phyloP scores from a whole-genome alignment of 2,888 invertebrate genomes.

The Stenoptilia bipunctidactyla region DNA sequence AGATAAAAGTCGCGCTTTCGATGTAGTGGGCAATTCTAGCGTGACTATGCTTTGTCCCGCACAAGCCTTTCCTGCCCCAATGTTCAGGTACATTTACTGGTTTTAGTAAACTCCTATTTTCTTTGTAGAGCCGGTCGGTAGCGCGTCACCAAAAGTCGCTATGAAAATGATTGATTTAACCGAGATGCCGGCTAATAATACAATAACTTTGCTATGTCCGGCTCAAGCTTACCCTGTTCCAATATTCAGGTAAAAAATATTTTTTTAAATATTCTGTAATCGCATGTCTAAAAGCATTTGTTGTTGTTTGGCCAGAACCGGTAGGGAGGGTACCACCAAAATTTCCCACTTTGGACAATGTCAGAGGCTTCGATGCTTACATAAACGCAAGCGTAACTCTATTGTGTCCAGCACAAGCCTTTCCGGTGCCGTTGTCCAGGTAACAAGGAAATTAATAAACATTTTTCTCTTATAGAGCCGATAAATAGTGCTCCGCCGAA shows the following conservation, averaged over 20 bases:
- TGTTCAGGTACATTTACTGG: constrained; percentile 65
- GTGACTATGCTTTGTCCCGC: constrained; percentile 77
- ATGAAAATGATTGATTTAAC: constrained; percentile 64
- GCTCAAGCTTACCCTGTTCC: constrained; percentile 78
- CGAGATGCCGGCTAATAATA: constrained; percentile 37
- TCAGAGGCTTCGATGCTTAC: constrained; percentile 63
- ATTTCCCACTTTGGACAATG: constrained; percentile 79
- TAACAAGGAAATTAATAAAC: constrained; percentile 36
- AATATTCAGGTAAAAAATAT: constrained; percentile 72
- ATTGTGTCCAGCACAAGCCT: constrained; percentile 79
- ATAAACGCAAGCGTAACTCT: constrained; percentile 71
- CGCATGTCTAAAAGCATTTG: constrained; percentile 7
- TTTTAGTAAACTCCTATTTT: constrained; percentile 17
- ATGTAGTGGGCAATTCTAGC: constrained; percentile 58
- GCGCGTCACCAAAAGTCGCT: constrained; percentile 76
- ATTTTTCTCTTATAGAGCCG: constrained; percentile 65
- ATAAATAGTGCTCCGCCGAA: constrained; percentile 79
- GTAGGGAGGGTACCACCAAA: constrained; percentile 76
- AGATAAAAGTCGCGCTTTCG: constrained; percentile 75
- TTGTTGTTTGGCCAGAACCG: constrained; percentile 54
- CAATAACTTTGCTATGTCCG: constrained; percentile 70
- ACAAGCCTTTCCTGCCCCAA: constrained; percentile 80
- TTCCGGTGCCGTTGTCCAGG: constrained; percentile 75
- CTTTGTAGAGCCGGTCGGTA: constrained; percentile 77
- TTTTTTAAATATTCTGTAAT: constrained; percentile 3